Conservation (phyloP, 2,888 invertebrate species). For the Artemia sinica region DNA sequence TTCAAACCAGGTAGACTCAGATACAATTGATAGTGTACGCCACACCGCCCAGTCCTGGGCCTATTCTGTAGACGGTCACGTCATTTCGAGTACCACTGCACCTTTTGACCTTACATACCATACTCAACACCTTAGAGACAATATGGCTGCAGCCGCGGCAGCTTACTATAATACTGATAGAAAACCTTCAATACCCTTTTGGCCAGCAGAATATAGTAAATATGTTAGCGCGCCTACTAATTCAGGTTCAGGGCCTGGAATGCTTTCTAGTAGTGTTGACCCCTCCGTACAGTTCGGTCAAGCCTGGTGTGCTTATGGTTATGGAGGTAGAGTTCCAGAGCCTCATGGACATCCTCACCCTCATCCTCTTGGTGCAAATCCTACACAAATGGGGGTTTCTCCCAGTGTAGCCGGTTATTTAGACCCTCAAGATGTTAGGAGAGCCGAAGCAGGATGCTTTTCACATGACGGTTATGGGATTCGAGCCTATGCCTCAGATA, state of each 20-base stretch:
- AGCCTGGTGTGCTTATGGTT: slow-evolving; percentile 12
- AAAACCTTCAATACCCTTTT: neutral
- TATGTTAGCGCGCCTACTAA: slow-evolving; percentile 8
- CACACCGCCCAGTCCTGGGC: slow-evolving; percentile 7
- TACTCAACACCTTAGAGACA: slow-evolving; percentile 9
- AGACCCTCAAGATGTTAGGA: slow-evolving; percentile 9
- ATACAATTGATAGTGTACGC: slow-evolving; percentile 11
- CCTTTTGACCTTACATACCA: slow-evolving; percentile 9
- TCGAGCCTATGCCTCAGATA: slow-evolving; percentile 14
- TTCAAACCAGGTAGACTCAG: slow-evolving; percentile 6
- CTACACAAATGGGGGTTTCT: slow-evolving; percentile 9
- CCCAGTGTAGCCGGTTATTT: neutral
- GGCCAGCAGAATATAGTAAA: slow-evolving; percentile 2
- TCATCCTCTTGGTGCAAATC: neutral
- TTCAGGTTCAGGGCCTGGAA: slow-evolving; percentile 8
- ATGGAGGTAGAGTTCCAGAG: slow-evolving; percentile 33
- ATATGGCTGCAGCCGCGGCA: slow-evolving; percentile 12
- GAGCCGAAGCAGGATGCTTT: slow-evolving; percentile 11
- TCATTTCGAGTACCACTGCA: neutral
- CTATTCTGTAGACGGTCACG: slow-evolving; percentile 12
- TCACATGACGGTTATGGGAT: slow-evolving; percentile 11
- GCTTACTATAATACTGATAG: slow-evolving; percentile 3
- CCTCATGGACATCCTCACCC: slow-evolving; percentile 35
- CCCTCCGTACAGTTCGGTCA: slow-evolving; percentile 12
- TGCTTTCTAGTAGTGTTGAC: slow-evolving; percentile 6